Base-by-base conservation (phyloP, 2,888 invertebrate species). In the Sicus ferrugineus region DNA sequence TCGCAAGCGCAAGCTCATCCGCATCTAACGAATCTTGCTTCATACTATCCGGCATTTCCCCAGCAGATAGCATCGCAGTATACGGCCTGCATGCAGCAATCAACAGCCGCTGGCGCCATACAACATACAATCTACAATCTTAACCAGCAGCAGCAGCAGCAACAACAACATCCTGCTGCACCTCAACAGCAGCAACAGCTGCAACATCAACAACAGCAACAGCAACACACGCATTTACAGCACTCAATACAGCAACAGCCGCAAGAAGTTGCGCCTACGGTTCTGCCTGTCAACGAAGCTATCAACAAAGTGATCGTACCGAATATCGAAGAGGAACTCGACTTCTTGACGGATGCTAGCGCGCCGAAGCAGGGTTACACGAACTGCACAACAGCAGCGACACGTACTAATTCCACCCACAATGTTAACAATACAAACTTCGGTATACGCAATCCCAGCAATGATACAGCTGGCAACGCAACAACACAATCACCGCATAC, bases 241-340 rank as follows among this genome's bases (percentile, higher is more conserved):
- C 74, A 74, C 28, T 74, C 75, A 23, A 75, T 73, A 9, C 77
- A 75, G 70, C 77, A 77, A 5, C 79, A 77, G 14, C 80, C 73
- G 21, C 79, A 77, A 31, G 74, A 64, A 56, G 61, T 46, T 9
- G 65, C 54, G 54, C 14, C 54, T 16, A 7, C 54, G 31, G n/a
- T n/a, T n/a, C 73, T 75, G 58, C 77, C 82, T 62, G 77, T 89
- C 85, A 89, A 89, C 76, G 91, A 91, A 84, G 89, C 90, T 80
- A 90, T 91, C 86, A 92, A 92, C 76, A 93, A 93, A 88, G 93
- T 94, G 79, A 92, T 94, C 79, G 93, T 94, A 81, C 94, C 94
- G 78, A 93, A 94, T 87, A 93, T 94, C 84, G 94, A 94, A 86
- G 93, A 94, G 87, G 94, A 94, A 87, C 88, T 94, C 81, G 92